A percentile compares a stretch with the other conserved stretches of the same genome.
These are phyloP conservation scores for Pharmacophagus antenor DNA, from an alignment of 2,888 invertebrate species.

Conservation along the genomic window DNA sequence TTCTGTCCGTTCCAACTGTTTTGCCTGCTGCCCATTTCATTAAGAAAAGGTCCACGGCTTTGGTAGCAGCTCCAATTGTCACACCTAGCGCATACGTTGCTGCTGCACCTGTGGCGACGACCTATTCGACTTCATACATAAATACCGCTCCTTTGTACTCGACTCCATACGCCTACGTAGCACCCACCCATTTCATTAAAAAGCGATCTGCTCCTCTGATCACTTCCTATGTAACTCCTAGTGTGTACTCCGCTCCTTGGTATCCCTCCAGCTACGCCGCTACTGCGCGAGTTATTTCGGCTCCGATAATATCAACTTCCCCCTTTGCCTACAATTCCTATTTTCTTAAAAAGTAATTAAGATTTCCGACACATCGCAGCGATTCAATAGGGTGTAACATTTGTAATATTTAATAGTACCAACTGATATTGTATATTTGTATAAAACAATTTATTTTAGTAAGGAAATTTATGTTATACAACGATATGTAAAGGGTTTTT, in stretches of 20 bases:
- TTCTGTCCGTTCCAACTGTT: conserved; percentile 40
- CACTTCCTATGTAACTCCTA: conserved; percentile 46
- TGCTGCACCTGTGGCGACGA: conserved; percentile 46
- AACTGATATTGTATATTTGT: neutral
- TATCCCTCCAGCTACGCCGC: conserved; percentile 32
- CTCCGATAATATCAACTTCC: conserved; percentile 39
- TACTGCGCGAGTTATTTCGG: conserved; percentile 45
- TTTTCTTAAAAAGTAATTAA: conserved; percentile 20
- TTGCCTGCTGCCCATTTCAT: conserved; percentile 52
- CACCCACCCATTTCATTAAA: conserved; percentile 54
- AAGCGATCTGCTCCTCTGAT: conserved; percentile 50
- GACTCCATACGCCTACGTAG: conserved; percentile 49
- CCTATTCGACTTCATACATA: conserved; percentile 45
- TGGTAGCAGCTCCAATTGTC: conserved; percentile 36
- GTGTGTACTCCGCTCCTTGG: conserved; percentile 38
- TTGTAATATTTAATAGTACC: neutral
- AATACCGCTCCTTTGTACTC: conserved; percentile 46
- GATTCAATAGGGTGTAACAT: neutral
- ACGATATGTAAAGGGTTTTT: neutral
- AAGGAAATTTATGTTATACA: conserved; percentile 2
- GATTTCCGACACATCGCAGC: neutral
- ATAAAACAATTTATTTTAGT: conserved; percentile 1
- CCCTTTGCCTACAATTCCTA: conserved; percentile 17
- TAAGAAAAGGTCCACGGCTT: conserved; percentile 54
- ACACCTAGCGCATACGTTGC: conserved; percentile 44